Evolutionary conservation across 2,797 vertebrate genomes (phyloP), one percentile per base, ranked within the genome.

Genomic region (Mastacembelus armatus): DNA sequence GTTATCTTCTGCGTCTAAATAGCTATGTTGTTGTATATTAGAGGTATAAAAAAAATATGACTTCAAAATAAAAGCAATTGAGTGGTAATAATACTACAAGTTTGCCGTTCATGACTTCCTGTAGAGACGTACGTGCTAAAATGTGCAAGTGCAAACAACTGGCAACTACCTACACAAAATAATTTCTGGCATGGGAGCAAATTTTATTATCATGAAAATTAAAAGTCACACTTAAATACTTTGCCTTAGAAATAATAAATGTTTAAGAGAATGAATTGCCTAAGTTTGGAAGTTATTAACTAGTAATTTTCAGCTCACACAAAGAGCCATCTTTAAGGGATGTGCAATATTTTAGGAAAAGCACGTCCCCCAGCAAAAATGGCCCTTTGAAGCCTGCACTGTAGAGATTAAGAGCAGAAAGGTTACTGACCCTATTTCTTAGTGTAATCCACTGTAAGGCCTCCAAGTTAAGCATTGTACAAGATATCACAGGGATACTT

Each of bases 371-470:
- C n/a, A 52, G 48, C 19, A 54, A 60, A 71, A 61, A 70, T 19
- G 59, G 38, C 44, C 44, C 39, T 48, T 67, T 54, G 64, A 66
- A 58, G 51, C 43, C 79, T 26, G 18, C 15, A 39, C 65, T 49
- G 49, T 30, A 19, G 66, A 83, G 81, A 78, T 80, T 69, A 77
- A 74, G 62, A 66, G 66, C 54, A 44, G 49, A 62, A 80, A 85
- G 85, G 79, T 87, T 64, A 67, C 26, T 18, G 11, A 74, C 72
- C 49, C 57, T 62, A 54, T 82, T 81, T 80, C 77, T 77, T 38
- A 40, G 57, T 72, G 82, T 89, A 88, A 88, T 85, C 87, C 86
- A 82, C 62, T 51, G 74, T 56, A 75, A 80, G 88, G 64, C 80
- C 48, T 86, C 35, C 74, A 80, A 81, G 85, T 88, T 38, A 70